phyloP scores from a whole-genome alignment of 2,113 vertebrate species.

The Crotalus viridis region DNA sequence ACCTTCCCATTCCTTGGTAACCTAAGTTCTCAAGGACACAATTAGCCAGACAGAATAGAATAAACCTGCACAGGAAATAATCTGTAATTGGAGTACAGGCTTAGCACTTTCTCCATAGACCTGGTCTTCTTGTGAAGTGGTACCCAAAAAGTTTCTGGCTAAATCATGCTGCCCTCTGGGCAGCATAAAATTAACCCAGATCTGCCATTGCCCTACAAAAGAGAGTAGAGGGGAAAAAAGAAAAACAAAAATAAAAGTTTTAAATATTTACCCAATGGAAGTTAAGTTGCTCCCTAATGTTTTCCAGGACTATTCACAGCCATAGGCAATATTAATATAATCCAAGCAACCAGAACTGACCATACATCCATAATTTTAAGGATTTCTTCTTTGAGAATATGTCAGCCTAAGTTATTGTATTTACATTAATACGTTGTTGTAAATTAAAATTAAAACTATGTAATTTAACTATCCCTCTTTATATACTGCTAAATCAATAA shows the following conservation, averaged over 20 bases:
- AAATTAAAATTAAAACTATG: neutral
- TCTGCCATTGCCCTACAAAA: neutral
- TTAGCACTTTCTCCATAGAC: neutral
- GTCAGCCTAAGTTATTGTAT: neutral
- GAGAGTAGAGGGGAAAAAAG: neutral
- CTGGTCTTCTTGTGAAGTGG: neutral
- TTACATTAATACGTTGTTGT: neutral
- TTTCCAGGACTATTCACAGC: neutral
- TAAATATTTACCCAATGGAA: neutral
- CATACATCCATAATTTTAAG: neutral
- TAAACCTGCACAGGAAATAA: neutral
- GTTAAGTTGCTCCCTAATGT: neutral
- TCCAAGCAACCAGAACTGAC: neutral
- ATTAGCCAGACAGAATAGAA: neutral
- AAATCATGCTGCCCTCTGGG: neutral
- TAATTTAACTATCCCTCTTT: neutral
- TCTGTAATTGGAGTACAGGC: neutral
- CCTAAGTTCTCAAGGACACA: neutral
- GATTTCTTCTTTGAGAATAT: neutral
- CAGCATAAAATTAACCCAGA: neutral
- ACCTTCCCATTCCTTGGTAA: neutral
- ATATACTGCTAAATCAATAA: neutral
- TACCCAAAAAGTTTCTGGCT: neutral
- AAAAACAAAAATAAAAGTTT: neutral
- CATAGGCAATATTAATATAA: neutral